A percentile compares a stretch with the other conserved stretches of the same genome.
Conservation (phyloP, 64 coral and sea anemone species). For the Montipora capricornis region DNA sequence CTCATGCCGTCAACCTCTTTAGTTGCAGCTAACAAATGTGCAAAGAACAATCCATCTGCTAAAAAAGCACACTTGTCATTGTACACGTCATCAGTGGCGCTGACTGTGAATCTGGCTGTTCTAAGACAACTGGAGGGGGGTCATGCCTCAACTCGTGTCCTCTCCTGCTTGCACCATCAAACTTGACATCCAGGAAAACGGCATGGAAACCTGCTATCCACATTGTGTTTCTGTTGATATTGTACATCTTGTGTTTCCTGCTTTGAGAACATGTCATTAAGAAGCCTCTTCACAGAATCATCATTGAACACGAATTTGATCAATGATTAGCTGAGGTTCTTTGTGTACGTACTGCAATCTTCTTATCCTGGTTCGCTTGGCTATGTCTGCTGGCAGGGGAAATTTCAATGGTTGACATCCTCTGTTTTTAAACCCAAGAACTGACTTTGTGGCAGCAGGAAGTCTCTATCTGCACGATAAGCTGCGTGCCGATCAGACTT, state of each 20-base stretch:
- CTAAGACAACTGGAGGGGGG: slow-evolving; percentile 9
- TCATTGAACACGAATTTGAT: slow-evolving; percentile 42
- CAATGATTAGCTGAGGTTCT: slow-evolving; percentile 52
- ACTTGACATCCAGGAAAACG: slow-evolving; percentile 71
- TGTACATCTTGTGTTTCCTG: slow-evolving; percentile 12
- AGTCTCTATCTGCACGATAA: slow-evolving; percentile 55
- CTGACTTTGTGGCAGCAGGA: slow-evolving; percentile 51
- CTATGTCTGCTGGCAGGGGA: no score
- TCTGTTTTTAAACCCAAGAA: slow-evolving; percentile 27
- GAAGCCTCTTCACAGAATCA: background rate
- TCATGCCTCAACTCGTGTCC: slow-evolving; percentile 51
- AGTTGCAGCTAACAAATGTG: slow-evolving; percentile 33
- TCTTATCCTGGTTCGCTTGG: slow-evolving; percentile 15
- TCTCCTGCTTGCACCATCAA: slow-evolving; percentile 70
- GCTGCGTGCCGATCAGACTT: slow-evolving; percentile 47
- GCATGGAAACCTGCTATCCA: slow-evolving; percentile 70
- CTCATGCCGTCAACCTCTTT: slow-evolving; percentile 61
- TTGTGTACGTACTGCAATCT: slow-evolving; percentile 55
- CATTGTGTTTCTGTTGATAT: slow-evolving; percentile 52
- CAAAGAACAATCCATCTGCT: slow-evolving; percentile 31
- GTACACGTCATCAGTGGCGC: background rate
- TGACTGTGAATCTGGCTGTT: no score
- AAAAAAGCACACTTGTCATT: slow-evolving; percentile 34
- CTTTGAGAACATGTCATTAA: slow-evolving; percentile 13
- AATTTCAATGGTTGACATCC: background rate